Evolutionary conservation across 2,113 vertebrate genomes (phyloP), one percentile per base, ranked within the genome.

Genomic region (Xenus cinereus): DNA sequence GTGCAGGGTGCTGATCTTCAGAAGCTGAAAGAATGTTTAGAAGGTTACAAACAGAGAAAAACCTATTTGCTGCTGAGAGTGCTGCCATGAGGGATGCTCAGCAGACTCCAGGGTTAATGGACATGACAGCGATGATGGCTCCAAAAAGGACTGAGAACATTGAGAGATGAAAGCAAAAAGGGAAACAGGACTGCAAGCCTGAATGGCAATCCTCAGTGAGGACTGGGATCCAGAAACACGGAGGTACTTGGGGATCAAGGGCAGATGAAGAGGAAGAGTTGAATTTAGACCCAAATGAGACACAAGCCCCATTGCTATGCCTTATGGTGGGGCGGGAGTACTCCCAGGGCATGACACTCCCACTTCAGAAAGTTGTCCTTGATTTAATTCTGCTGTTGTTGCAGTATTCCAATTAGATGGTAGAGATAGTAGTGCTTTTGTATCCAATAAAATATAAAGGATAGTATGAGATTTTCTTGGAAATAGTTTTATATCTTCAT

Each of bases 281-380:
- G 33, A 59, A 19, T 56, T 79, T 12, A 66, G 33, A 66, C 6
- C 9, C 7, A 77, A 33, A 64, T 4, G 7, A 84, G 14, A 28
- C 15, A 20, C 1, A 75, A 72, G 4, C 3, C 28, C 15, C 27
- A 45, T 26, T 4, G 2, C 18, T 7, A 30, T 28, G 7, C 32
- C 2, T 6, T 3, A 2, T 1, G 2, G 9, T 82, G 2, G 8
- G 6, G 6, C 50, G 6, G 21, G 3, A 5, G 3, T 64, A 7
- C 5, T 26, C 21, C 57, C 10, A 37, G 37, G 33, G 5, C 28
- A 26, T 57, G 27, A 7, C 12, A 27, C 5, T 39, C 6, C 21
- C 50, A 19, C 21, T 84, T 71, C 19, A 59, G 46, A 71, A 91
- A 54, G 18, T 14, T 84, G 27, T 8, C 16, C 35, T 60, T 82